These are phyloP conservation scores for Branchellion lobata DNA, from an alignment of 2,888 invertebrate genomes.

Conservation along the genomic window DNA sequence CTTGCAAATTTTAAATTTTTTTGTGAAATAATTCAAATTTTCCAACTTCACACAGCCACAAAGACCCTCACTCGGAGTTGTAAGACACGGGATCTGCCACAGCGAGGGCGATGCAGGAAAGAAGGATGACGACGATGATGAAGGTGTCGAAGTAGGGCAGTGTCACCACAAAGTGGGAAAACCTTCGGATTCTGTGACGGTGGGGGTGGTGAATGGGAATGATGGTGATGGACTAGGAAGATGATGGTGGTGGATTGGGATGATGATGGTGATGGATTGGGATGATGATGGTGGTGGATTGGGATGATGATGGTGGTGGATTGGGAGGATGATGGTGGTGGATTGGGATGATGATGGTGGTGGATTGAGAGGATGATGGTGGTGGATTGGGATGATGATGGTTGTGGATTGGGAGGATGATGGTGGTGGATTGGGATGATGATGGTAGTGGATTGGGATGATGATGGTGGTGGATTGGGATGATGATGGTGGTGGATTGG, in stretches of 20 bases:
- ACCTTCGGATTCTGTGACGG: conserved; percentile 89
- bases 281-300: background rate
- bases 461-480: too few species aligned
- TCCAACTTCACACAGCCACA: too few species aligned
- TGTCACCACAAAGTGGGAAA: conserved; percentile 98
- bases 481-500: too few species aligned
- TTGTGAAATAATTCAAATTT: too few species aligned
- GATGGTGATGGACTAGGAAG: conserved; percentile 7
- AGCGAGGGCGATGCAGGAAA: conserved; percentile 97
- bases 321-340: too few species aligned
- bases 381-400: too few species aligned
- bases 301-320: background rate
- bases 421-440: too few species aligned
- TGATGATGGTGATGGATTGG: background rate
- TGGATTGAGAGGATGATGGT: too few species aligned
- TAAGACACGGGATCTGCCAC: conserved; percentile 98
- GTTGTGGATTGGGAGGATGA: too few species aligned
- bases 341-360: too few species aligned
- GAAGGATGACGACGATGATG: conserved; percentile 98
- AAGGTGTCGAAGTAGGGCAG: conserved; percentile 99
- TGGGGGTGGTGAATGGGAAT: conserved; percentile 59
- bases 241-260: background rate
- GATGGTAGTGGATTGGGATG: too few species aligned
- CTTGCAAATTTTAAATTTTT: too few species aligned
- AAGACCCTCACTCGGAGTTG: conserved; percentile 64